These are phyloP conservation scores for Abramis brama DNA, from an alignment of 2,113 vertebrate species.

Conservation along the genomic window DNA sequence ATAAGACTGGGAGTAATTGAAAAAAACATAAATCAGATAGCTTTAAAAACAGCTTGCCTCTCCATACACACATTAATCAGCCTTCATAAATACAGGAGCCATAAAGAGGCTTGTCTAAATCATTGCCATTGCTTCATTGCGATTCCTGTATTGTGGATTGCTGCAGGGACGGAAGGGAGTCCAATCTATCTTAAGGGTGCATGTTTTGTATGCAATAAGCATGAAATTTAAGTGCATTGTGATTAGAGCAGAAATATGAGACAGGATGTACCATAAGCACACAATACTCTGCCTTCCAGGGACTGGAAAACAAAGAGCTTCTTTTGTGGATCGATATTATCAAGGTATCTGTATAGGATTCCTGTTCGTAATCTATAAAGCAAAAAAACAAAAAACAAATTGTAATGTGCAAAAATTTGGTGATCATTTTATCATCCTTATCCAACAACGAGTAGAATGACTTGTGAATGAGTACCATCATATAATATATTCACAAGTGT, in stretches of 20 bases:
- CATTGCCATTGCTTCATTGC: constrained; percentile 47
- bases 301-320: not conserved
- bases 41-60: constrained; percentile 40
- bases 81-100: constrained; percentile 54
- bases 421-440: not conserved
- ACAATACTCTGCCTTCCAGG: not conserved
- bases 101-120: constrained; percentile 45
- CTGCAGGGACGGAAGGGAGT: constrained; percentile 14
- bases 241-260: constrained; percentile 34
- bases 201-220: constrained; percentile 46
- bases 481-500: not conserved
- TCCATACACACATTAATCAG: constrained; percentile 52
- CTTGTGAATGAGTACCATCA: not conserved
- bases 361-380: not conserved
- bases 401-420: not conserved
- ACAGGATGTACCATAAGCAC: constrained; percentile 28
- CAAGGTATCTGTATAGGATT: not conserved
- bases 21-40: constrained; percentile 52
- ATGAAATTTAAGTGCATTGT: constrained; percentile 48
- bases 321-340: not conserved
- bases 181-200: constrained; percentile 31
- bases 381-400: not conserved
- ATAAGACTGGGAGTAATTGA: constrained; percentile 56
- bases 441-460: not conserved
- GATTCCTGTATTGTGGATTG: not conserved